These are phyloP conservation scores for Eilema griseolum DNA, from an alignment of 2,888 invertebrate species.

Conservation along the genomic window DNA sequence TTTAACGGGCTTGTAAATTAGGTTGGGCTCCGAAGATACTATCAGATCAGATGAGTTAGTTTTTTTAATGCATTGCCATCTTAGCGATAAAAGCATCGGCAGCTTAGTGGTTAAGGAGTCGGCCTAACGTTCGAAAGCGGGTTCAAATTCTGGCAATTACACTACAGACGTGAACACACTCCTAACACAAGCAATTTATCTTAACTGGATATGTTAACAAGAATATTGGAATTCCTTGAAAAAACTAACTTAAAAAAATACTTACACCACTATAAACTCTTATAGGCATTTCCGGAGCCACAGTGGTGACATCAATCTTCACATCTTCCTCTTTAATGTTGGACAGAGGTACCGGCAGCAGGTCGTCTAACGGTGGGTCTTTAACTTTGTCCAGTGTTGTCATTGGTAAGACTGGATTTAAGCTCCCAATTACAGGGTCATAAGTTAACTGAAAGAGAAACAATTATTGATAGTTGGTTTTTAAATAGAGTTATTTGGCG, in stretches of 20 bases:
- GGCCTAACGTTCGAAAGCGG: no score
- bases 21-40: no score
- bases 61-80: no score
- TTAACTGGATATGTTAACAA: no score
- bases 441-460: conserved; percentile 63
- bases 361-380: conserved; percentile 48
- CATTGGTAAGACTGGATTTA: conserved; percentile 49
- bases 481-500: background rate
- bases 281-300: conserved; percentile 65
- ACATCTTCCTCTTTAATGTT: conserved; percentile 80
- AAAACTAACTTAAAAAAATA: conserved; percentile 21
- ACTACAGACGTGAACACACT: no score
- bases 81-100: no score
- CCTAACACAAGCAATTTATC: no score
- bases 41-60: no score
- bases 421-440: conserved; percentile 59
- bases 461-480: background rate
- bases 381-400: conserved; percentile 57
- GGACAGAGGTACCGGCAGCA: conserved; percentile 75
- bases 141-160: no score
- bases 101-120: no score
- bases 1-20: no score
- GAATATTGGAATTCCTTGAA: no score
- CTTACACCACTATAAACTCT: conserved; percentile 73
- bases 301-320: conserved; percentile 69